Evolutionary conservation across 2,113 vertebrate genomes (phyloP).

Genomic region (Theropithecus gelada): DNA sequence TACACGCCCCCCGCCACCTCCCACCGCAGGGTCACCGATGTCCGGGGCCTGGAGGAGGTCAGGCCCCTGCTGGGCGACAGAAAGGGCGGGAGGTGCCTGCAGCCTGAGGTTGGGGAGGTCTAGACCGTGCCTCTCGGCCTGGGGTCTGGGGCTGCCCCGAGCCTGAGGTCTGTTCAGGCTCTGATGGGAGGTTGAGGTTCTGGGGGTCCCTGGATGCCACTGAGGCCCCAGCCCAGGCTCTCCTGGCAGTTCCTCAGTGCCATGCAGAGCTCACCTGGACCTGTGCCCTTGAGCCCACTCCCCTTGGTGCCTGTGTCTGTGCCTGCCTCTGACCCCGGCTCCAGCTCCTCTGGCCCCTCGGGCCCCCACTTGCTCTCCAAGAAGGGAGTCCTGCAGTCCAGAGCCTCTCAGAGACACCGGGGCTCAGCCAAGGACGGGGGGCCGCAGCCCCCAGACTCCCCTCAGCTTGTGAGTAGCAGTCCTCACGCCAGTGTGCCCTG

Average conservation of each 20-base stretch:
- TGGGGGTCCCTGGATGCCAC: not conserved
- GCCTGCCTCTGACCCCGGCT: conserved; percentile 32
- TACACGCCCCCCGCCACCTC: conserved; percentile 81
- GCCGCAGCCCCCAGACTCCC: not conserved
- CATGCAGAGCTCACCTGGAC: not conserved
- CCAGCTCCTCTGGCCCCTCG: conserved; percentile 5
- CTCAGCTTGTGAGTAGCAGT: conserved; percentile 41
- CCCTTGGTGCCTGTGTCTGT: not conserved
- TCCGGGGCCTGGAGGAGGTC: conserved; percentile 76
- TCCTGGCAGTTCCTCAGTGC: conserved; percentile 72
- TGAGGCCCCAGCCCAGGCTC: not conserved
- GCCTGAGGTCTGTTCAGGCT: not conserved
- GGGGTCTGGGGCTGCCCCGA: not conserved
- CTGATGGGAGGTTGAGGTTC: not conserved
- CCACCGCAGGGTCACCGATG: conserved; percentile 25
- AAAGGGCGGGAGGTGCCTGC: not conserved
- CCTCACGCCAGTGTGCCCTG: not conserved
- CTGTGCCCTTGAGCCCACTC: not conserved
- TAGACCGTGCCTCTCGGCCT: not conserved
- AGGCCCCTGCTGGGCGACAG: not conserved
- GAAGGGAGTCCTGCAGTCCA: not conserved
- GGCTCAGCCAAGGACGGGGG: conserved; percentile 11
- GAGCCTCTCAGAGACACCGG: not conserved
- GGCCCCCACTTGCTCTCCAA: conserved; percentile 20
- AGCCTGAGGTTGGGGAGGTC: not conserved